Evolutionary conservation across 2,797 vertebrate genomes (phyloP).

Genomic region (Coregonus sp.): DNA sequence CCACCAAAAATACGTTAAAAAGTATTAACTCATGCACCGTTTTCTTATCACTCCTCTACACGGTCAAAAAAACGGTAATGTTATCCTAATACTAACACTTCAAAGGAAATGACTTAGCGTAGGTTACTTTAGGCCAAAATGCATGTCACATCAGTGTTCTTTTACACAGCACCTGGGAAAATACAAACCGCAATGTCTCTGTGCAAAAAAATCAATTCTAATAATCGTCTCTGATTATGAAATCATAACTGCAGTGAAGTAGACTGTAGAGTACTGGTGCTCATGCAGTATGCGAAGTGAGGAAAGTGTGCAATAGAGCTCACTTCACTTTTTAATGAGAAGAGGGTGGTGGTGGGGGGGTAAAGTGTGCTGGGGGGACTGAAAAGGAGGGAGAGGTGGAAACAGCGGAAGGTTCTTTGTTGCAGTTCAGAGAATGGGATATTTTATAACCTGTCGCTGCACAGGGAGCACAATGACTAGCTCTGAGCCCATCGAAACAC

Average conservation of each 20-base stretch:
- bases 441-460: slow-evolving; percentile 56
- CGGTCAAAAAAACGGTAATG: neutral
- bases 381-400: slow-evolving; percentile 18
- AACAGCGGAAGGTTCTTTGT: slow-evolving; percentile 38
- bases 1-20: neutral
- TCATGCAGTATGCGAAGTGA: slow-evolving; percentile 55
- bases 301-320: slow-evolving; percentile 35
- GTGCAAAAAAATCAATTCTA: neutral
- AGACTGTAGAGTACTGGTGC: slow-evolving; percentile 24
- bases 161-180: neutral
- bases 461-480: slow-evolving; percentile 33
- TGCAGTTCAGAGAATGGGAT: slow-evolving; percentile 40
- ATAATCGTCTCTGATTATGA: neutral
- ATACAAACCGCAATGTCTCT: neutral
- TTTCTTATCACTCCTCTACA: neutral
- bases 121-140: neutral
- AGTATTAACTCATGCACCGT: too few relatives aligned
- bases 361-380: slow-evolving; percentile 12
- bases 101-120: neutral
- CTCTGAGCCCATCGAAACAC: slow-evolving; percentile 46
- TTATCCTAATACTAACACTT: neutral
- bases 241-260: neutral
- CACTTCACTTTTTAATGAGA: slow-evolving; percentile 47
- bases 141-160: neutral
- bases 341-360: slow-evolving; percentile 8